These are phyloP conservation scores for Aphidoletes aphidimyza DNA, from an alignment of 2,888 invertebrate genomes.

Conservation along the genomic window DNA sequence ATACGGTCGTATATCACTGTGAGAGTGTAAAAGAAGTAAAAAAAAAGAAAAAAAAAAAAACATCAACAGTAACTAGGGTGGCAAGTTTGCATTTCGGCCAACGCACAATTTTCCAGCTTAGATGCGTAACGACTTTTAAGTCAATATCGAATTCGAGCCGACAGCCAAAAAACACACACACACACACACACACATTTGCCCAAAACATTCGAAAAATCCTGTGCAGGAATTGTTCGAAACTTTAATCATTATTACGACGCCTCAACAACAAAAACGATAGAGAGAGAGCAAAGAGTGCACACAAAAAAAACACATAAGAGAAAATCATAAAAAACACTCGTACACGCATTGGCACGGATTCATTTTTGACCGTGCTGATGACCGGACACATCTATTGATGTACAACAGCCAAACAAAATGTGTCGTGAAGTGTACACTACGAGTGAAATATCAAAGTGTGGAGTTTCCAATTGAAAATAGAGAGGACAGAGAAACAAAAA, in stretches of 20 bases:
- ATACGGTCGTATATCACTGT: not conserved
- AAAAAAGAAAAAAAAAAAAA: too few relatives aligned
- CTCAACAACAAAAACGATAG: too few relatives aligned
- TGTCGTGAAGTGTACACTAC: not conserved
- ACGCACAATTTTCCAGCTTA: not conserved
- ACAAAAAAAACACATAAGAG: not conserved
- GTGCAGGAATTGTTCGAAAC: not conserved
- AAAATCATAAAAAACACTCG: not conserved
- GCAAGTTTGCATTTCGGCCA: not conserved
- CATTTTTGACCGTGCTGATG: conserved; percentile 9
- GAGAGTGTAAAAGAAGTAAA: too few relatives aligned
- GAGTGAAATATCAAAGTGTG: not conserved
- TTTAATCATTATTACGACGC: not conserved
- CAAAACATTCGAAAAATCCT: too few relatives aligned
- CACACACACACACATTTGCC: too few relatives aligned
- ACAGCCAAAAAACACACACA: too few relatives aligned
- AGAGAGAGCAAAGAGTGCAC: too few relatives aligned
- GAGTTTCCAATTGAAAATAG: too few relatives aligned
- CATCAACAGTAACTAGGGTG: not conserved
- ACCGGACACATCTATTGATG: not conserved
- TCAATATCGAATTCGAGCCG: not conserved
- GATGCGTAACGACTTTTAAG: conserved; percentile 16
- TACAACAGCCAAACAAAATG: not conserved
- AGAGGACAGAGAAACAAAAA: not conserved
- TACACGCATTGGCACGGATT: too few relatives aligned